Conservation (phyloP, 2,888 invertebrate genomes). For the Zygaena filipendulae region DNA sequence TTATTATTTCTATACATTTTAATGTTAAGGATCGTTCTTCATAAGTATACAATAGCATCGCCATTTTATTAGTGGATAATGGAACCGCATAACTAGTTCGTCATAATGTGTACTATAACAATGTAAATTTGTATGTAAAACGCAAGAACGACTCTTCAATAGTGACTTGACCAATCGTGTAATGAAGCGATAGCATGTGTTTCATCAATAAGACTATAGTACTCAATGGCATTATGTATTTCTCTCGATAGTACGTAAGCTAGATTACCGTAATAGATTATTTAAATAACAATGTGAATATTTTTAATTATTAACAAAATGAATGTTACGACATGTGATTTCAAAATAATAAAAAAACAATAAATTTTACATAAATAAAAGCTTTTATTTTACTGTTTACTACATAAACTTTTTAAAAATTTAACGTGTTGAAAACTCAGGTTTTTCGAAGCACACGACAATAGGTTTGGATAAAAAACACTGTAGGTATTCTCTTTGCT, state of each 20-base stretch:
- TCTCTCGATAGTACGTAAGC: conserved; percentile 63
- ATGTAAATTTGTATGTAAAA: conserved; percentile 65
- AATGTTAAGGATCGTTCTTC: conserved; percentile 51
- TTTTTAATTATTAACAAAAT: conserved; percentile 72
- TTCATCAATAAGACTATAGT: conserved; percentile 41
- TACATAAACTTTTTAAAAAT: conserved; percentile 6
- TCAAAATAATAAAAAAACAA: conserved; percentile 72
- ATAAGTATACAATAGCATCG: conserved; percentile 60
- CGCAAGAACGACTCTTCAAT: conserved; percentile 44
- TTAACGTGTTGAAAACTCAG: too few relatives aligned
- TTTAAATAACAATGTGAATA: conserved; percentile 74
- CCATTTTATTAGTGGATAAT: conserved; percentile 63
- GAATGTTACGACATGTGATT: conserved; percentile 72
- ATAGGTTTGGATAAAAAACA: too few relatives aligned
- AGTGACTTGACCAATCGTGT: conserved; percentile 64
- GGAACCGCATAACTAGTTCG: conserved; percentile 39
- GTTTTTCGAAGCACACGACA: too few relatives aligned
- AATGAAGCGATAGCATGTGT: conserved; percentile 34
- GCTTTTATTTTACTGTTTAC: conserved; percentile 20
- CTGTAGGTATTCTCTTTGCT: too few relatives aligned
- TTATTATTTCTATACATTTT: conserved; percentile 60
- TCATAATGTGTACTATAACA: conserved; percentile 56
- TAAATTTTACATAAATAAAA: conserved; percentile 67
- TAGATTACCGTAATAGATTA: conserved; percentile 71
- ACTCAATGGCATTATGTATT: conserved; percentile 60